Evolutionary conservation across 2,113 vertebrate species (phyloP).

Genomic region (Chiloscyllium plagiosum): DNA sequence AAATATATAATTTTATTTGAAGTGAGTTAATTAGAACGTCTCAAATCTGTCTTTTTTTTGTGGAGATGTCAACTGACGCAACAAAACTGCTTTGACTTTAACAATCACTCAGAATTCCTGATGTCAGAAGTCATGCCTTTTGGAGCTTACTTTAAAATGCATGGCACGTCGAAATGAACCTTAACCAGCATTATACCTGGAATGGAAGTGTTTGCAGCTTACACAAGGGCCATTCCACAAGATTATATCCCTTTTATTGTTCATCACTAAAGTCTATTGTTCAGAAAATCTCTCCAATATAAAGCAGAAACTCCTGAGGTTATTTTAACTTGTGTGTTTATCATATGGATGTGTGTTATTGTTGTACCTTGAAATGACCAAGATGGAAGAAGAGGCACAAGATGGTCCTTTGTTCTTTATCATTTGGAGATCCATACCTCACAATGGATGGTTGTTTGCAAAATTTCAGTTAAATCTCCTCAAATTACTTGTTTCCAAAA

Average conservation of each 20-base stretch:
- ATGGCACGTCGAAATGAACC: not conserved
- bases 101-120: not conserved
- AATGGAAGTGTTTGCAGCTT: not conserved
- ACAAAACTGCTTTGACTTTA: not conserved
- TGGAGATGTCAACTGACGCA: not conserved
- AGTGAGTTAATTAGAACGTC: not conserved
- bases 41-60: not conserved
- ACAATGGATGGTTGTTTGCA: not conserved
- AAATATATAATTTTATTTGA: not conserved
- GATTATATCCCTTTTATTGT: not conserved
- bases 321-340: not conserved
- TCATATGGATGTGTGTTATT: not conserved
- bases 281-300: not conserved
- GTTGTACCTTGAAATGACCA: not conserved
- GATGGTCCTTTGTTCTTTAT: not conserved
- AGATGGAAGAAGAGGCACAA: not conserved
- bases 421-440: not conserved
- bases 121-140: not conserved
- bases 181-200: not conserved
- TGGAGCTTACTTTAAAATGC: not conserved
- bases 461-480: not conserved
- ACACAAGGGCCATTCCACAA: not conserved
- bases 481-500: not conserved
- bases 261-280: not conserved
- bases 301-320: not conserved